Evolutionary conservation across 2,797 vertebrate genomes (phyloP).

Genomic region (Aldrovandia affinis): DNA sequence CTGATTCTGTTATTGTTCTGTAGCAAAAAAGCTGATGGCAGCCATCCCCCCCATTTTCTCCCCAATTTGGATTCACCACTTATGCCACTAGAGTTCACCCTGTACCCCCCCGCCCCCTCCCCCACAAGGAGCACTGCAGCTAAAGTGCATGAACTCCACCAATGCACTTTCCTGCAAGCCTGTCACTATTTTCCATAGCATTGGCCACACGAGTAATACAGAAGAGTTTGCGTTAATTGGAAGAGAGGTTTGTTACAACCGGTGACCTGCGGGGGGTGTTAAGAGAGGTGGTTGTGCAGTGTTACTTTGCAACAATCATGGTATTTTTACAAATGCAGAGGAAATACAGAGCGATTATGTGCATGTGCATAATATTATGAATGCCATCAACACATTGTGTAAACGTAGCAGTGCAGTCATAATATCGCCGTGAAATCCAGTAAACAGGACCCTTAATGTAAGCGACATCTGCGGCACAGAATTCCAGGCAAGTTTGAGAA

Average conservation of each 20-base stretch:
- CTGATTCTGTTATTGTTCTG: too few species aligned
- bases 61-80: not conserved
- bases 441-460: not conserved
- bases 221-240: not conserved
- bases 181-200: too few species aligned
- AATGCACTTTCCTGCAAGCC: too few species aligned
- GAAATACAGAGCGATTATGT: not conserved
- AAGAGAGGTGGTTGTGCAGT: not conserved
- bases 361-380: not conserved
- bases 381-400: not conserved
- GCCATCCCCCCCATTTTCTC: not conserved
- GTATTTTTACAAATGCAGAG: not conserved
- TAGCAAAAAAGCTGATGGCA: too few species aligned
- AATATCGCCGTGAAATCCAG: not conserved
- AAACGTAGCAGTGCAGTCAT: not conserved
- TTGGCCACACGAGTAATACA: not conserved
- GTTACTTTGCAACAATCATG: too few species aligned
- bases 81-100: too few species aligned
- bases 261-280: not conserved
- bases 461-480: not conserved
- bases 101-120: too few species aligned
- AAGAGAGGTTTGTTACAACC: not conserved
- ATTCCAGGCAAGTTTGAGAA: not conserved
- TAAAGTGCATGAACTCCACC: too few species aligned
- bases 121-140: too few species aligned